phyloP scores from a whole-genome alignment of 2,113 vertebrate genomes.

The Stigmatopora argus region DNA sequence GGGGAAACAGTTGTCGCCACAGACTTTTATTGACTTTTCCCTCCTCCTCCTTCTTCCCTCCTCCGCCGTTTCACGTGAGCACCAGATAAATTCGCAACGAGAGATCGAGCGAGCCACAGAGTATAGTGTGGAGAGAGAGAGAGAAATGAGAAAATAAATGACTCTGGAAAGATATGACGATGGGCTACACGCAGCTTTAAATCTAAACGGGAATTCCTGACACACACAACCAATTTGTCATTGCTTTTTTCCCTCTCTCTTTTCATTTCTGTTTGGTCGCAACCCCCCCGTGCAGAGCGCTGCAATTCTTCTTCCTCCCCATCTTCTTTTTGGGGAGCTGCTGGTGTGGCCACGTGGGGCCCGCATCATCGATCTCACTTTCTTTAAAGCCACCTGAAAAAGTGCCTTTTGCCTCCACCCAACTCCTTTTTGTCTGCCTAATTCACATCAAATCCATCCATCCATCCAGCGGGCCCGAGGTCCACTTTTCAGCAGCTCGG shows the following conservation, averaged over 20 bases:
- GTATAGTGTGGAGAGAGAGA: conserved; percentile 64
- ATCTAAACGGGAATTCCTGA: conserved; percentile 81
- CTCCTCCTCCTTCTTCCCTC: conserved; percentile 44
- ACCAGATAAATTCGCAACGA: conserved; percentile 75
- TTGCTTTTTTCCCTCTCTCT: conserved; percentile 55
- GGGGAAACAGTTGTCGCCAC: conserved; percentile 76
- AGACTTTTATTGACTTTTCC: conserved; percentile 76
- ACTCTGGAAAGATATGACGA: conserved; percentile 85
- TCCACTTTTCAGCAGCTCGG: conserved; percentile 48
- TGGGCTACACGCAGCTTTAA: conserved; percentile 79
- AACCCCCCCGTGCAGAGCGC: conserved; percentile 34
- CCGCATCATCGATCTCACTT: conserved; percentile 3
- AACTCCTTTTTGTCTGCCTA: conserved; percentile 35
- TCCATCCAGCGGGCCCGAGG: conserved; percentile 32
- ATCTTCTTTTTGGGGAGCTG: conserved; percentile 28
- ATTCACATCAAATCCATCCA: conserved; percentile 60
- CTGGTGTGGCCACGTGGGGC: conserved; percentile 19
- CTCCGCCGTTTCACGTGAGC: conserved; percentile 62
- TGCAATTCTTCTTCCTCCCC: conserved; percentile 57
- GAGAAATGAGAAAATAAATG: conserved; percentile 86
- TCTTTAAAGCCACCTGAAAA: conserved; percentile 6
- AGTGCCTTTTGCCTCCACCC: not conserved
- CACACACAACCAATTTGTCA: conserved; percentile 80
- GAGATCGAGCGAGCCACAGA: conserved; percentile 25
- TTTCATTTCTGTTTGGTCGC: conserved; percentile 63